Evolutionary conservation across 1,140 invertebrate genomes (phyloP), one percentile per base, ranked within the genome.

Genomic region (Ladona fulva): DNA sequence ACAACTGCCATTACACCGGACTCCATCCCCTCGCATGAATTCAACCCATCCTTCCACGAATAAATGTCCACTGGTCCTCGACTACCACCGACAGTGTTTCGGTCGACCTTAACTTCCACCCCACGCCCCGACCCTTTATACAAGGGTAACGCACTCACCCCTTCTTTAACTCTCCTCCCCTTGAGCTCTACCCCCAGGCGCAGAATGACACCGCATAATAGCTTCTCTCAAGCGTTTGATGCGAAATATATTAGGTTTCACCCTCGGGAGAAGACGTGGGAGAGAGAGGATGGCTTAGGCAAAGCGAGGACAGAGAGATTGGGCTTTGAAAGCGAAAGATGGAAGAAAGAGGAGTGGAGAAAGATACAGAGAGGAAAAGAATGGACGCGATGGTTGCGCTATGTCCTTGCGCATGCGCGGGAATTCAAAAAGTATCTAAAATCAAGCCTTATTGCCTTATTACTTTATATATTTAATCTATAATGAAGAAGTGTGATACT

Each of bases 191-290:
- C 52, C 44, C 19, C 44, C 44, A 8, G 22, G 24, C 24, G 1
- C 74, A 24, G 74, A 75, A 42, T 75, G 74, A 75, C 74, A 75
- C 74, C 37, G 24, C 74, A 75, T 75, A 75, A 75, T 75, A 42
- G 74, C 74, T 75, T 42, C 74, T 75, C 37, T 75, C 74, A 75
- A 75, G 74, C 74, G 74, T 75, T 75, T 75, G 74, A 75, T 75
- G 74, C 74, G 74, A 75, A 75, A 75, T 75, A 75, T 75, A 75
- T 75, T 75, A 75, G 74, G 74, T 75, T 75, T 75, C 74, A 25
- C 24, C 16, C 74, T 25, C 24, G 66, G 52, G 3, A 66, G 52
- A 66, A 66, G 14, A 22, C 14, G 52, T 16, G 52, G 52, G 52
- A 6, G 29, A 8, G 29, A 66, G 52, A 66, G 52, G n/a, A 22